Percentiles rank a stretch among this genome's conserved stretches.
Conservation (phyloP, 2,888 invertebrate genomes). For the Alviniconcha strummeri region DNA sequence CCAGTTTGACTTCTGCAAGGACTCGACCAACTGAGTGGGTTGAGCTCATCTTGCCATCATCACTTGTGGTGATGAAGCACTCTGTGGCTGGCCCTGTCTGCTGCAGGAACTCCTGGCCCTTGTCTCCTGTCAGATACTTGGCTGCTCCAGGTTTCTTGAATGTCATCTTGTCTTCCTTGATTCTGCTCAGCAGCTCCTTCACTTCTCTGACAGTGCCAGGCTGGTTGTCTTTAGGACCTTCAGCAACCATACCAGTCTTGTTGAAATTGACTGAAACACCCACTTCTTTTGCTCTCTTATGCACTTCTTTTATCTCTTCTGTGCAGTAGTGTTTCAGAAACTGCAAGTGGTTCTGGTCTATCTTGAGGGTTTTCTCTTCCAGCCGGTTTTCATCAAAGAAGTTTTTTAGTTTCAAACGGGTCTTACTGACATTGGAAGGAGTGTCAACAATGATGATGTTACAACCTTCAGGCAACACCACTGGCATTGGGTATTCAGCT, state of each 20-base stretch:
- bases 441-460: conserved; percentile 18
- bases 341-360: not conserved
- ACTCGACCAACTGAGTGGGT: not conserved
- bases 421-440: not conserved
- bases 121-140: conserved; percentile 17
- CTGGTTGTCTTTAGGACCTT: conserved; percentile 15
- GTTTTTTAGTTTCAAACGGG: not conserved
- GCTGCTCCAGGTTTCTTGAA: conserved; percentile 25
- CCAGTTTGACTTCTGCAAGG: conserved; percentile 3
- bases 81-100: conserved; percentile 12
- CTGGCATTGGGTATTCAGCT: too few species aligned
- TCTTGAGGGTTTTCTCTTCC: not conserved
- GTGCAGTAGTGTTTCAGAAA: conserved; percentile 11
- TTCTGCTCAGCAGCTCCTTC: conserved; percentile 4
- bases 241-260: not conserved
- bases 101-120: conserved; percentile 24
- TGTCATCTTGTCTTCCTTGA: conserved; percentile 26
- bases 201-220: not conserved
- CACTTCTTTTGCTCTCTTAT: not conserved
- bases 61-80: conserved; percentile 19
- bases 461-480: too few species aligned
- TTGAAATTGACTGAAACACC: conserved; percentile 6
- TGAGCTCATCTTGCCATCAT: not conserved
- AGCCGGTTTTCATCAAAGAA: conserved; percentile 20
- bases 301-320: not conserved